phyloP scores from a whole-genome alignment of 2,888 invertebrate genomes.

The Carterocephalus palaemon region DNA sequence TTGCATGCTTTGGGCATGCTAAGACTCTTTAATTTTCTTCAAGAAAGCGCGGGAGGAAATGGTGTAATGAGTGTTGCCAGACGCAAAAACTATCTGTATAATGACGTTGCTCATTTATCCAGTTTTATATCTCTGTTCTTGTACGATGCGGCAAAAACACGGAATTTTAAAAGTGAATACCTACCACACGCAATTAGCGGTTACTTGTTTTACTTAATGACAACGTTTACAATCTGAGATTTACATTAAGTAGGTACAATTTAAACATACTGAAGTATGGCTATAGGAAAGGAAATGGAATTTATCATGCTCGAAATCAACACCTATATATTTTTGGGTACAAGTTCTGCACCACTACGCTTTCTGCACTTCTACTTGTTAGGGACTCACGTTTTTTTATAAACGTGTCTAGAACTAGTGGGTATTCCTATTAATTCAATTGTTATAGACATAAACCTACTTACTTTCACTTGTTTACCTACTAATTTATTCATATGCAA shows the following conservation, averaged over 20 bases:
- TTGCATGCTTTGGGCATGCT: too few species aligned
- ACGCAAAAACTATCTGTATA: conserved; percentile 69
- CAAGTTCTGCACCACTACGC: too few species aligned
- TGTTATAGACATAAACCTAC: too few species aligned
- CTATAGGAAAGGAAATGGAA: conserved; percentile 8
- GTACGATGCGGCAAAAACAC: conserved; percentile 35
- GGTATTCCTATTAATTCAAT: too few species aligned
- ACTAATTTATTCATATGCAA: too few species aligned
- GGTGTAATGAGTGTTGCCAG: conserved; percentile 72
- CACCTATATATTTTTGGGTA: too few species aligned
- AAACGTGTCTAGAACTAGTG: too few species aligned
- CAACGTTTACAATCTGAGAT: conserved; percentile 22
- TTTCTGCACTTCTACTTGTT: too few species aligned
- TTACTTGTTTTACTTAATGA: conserved; percentile 23
- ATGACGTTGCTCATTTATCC: conserved; percentile 61
- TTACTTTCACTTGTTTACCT: too few species aligned
- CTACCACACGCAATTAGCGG: conserved; percentile 25
- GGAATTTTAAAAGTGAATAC: conserved; percentile 44
- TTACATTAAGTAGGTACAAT: conserved; percentile 9
- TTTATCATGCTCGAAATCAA: neutral
- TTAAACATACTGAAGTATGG: conserved; percentile 7
- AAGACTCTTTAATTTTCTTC: conserved; percentile 75
- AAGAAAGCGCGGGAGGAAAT: conserved; percentile 77
- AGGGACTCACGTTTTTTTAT: too few species aligned
- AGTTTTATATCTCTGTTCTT: conserved; percentile 49